Evolutionary conservation across 2,888 invertebrate species (phyloP).

Genomic region (Dyspetes luteomarginatus): DNA sequence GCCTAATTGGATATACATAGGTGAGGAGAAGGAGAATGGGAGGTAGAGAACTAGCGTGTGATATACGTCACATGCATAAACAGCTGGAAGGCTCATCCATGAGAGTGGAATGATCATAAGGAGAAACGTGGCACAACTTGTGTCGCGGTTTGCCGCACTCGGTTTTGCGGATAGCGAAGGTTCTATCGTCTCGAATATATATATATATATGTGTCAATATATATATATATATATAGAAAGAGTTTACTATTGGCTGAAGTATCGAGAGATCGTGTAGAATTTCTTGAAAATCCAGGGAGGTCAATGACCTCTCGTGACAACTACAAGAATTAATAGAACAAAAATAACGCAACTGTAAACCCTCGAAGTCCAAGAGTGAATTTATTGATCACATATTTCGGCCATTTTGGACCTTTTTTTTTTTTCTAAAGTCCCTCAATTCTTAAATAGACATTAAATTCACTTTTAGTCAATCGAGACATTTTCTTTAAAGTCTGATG

Average conservation of each 20-base stretch:
- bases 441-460: too few relatives aligned
- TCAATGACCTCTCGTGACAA: neutral
- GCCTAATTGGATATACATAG: conserved; percentile 59
- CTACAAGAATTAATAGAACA: neutral
- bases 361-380: too few relatives aligned
- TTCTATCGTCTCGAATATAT: neutral
- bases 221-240: neutral
- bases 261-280: neutral
- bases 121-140: conserved; percentile 29
- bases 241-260: neutral
- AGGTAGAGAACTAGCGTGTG: neutral
- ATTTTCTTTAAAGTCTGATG: too few relatives aligned
- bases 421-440: too few relatives aligned
- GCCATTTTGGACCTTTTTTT: too few relatives aligned
- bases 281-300: neutral
- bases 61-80: conserved; percentile 58
- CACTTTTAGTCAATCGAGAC: too few relatives aligned
- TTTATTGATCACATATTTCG: too few relatives aligned
- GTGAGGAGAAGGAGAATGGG: neutral
- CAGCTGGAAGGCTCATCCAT: conserved; percentile 51
- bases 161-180: conserved; percentile 34
- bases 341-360: too few relatives aligned
- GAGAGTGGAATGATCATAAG: neutral
- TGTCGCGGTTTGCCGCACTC: conserved; percentile 28
- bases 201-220: neutral